A percentile compares a stretch with the other conserved stretches of the same genome.
Conservation (phyloP, 2,888 invertebrate species). For the Rhorus exstirpatorius region DNA sequence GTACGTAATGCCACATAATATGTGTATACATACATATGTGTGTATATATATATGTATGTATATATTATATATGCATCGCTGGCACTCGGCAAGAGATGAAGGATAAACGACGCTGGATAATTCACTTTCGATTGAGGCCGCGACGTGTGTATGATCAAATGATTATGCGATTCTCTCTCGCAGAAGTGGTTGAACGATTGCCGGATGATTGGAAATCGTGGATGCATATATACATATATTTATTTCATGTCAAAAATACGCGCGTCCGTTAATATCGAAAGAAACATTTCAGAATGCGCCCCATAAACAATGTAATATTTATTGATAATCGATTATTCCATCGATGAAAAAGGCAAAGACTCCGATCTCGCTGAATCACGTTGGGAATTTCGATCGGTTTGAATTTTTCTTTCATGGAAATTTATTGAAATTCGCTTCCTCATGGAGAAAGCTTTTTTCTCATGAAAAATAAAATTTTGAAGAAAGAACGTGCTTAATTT, state of each 20-base stretch:
- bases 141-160: slow-evolving; percentile 66
- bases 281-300: neutral
- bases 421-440: too few species aligned
- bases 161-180: slow-evolving; percentile 60
- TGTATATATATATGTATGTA: too few species aligned
- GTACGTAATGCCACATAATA: slow-evolving; percentile 54
- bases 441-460: too few species aligned
- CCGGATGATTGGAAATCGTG: slow-evolving; percentile 46
- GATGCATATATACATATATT: slow-evolving; percentile 44
- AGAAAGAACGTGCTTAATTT: too few species aligned
- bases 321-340: neutral
- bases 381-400: too few species aligned
- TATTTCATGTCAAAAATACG: slow-evolving; percentile 25
- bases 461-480: too few species aligned
- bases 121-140: slow-evolving; percentile 68
- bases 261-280: slow-evolving; percentile 12
- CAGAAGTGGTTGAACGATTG: slow-evolving; percentile 18
- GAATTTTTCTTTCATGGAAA: too few species aligned
- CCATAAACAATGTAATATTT: neutral
- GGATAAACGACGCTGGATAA: slow-evolving; percentile 67
- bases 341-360: too few species aligned
- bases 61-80: slow-evolving; percentile 9
- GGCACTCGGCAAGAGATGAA: slow-evolving; percentile 58
- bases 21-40: slow-evolving; percentile 19
- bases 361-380: too few species aligned